Percentiles rank a stretch among this genome's conserved stretches.
These are phyloP conservation scores for Ailuropoda melanoleuca DNA, from an alignment of 2,113 vertebrate species.

Conservation along the genomic window DNA sequence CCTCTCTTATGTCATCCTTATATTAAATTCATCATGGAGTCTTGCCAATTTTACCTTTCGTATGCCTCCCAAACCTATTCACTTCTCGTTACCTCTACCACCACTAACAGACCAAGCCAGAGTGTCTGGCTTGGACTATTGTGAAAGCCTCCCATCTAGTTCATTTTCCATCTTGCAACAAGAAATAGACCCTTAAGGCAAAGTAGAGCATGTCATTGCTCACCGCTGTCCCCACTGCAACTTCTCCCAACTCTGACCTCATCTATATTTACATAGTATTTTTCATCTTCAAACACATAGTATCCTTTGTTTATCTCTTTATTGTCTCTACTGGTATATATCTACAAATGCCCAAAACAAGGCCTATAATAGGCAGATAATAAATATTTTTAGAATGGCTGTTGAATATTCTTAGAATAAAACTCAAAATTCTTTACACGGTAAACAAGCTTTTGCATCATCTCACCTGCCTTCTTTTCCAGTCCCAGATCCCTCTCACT, in stretches of 20 bases:
- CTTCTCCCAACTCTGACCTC: background rate
- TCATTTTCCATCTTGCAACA: background rate
- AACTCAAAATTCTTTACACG: background rate
- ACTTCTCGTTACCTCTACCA: background rate
- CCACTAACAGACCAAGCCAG: background rate
- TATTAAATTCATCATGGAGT: background rate
- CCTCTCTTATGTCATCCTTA: background rate
- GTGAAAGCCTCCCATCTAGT: background rate
- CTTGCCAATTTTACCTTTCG: background rate
- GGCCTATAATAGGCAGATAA: background rate
- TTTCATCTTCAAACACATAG: background rate
- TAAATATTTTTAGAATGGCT: background rate
- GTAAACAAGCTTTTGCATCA: background rate
- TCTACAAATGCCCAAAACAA: background rate
- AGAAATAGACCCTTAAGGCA: background rate
- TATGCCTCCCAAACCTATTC: background rate
- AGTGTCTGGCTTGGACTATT: background rate
- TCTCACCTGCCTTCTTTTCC: background rate
- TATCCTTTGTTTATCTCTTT: background rate
- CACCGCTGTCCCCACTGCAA: fast-evolving
- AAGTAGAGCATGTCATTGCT: background rate
- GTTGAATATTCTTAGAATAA: background rate
- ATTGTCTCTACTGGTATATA: background rate
- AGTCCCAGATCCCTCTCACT: background rate
- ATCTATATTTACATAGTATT: background rate